phyloP scores from a whole-genome alignment of 1,140 invertebrate genomes.

The Bombus difficillimus region DNA sequence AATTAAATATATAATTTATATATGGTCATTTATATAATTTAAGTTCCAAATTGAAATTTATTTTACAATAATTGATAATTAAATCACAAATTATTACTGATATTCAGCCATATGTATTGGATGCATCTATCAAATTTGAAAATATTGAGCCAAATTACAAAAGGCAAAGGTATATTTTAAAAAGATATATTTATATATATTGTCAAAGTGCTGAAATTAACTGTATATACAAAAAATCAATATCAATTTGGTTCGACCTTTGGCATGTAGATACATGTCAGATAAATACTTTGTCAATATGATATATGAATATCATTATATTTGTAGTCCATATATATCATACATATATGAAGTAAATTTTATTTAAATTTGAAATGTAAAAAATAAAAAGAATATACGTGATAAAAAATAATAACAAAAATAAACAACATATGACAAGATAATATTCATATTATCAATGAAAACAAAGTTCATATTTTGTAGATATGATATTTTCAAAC shows the following conservation, averaged over 20 bases:
- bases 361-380: neutral
- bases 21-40: constrained; percentile 3
- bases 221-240: neutral
- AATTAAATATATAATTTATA: constrained; percentile 13
- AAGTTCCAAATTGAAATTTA: neutral
- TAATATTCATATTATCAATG: neutral
- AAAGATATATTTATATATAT: neutral
- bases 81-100: neutral
- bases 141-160: neutral
- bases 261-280: constrained; percentile 24
- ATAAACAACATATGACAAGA: neutral
- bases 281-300: constrained; percentile 32
- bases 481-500: neutral
- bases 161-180: neutral
- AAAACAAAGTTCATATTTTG: neutral
- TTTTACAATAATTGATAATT: neutral
- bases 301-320: neutral
- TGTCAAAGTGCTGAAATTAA: neutral
- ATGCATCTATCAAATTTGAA: constrained; percentile 4
- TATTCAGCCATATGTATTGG: neutral
- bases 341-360: too few relatives aligned
- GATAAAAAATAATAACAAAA: neutral
- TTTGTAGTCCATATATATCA: too few relatives aligned
- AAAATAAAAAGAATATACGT: neutral
- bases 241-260: constrained; percentile 48